Conservation (phyloP, 1,140 invertebrate genomes). For the Aethina tumida region DNA sequence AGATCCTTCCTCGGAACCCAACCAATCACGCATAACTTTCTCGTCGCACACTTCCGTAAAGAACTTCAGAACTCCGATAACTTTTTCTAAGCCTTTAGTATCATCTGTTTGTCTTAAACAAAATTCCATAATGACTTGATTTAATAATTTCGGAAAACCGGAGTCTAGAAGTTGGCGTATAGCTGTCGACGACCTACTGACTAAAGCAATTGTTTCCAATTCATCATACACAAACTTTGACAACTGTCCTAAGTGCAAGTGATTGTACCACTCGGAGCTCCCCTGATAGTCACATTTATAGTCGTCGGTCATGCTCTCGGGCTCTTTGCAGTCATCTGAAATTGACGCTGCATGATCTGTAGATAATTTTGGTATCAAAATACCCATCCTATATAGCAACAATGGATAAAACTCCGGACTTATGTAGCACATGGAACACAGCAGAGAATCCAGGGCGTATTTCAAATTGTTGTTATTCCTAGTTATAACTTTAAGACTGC, state of each 20-base stretch:
- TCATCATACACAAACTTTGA: constrained; percentile 48
- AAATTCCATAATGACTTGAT: constrained; percentile 47
- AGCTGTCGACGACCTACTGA: constrained; percentile 64
- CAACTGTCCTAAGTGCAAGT: constrained; percentile 36
- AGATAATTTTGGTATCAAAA: constrained; percentile 46
- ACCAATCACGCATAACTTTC: constrained; percentile 74
- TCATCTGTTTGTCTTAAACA: constrained; percentile 32
- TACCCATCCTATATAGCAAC: constrained; percentile 62
- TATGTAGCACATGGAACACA: constrained; percentile 79
- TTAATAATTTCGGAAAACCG: constrained; percentile 59
- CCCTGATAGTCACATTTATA: constrained; percentile 49
- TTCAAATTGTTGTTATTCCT: constrained; percentile 61
- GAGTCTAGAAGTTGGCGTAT: constrained; percentile 67
- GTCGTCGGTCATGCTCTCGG: constrained; percentile 57
- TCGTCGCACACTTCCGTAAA: constrained; percentile 70
- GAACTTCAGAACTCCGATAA: constrained; percentile 65
- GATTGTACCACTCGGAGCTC: constrained; percentile 45
- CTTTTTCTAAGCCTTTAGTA: constrained; percentile 42
- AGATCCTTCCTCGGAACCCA: constrained; percentile 65
- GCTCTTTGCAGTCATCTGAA: constrained; percentile 48
- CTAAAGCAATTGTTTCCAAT: constrained; percentile 61
- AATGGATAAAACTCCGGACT: constrained; percentile 64
- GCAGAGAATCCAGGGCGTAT: constrained; percentile 62
- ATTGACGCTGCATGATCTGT: constrained; percentile 44
- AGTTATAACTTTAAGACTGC: constrained; percentile 62